Base-by-base conservation (phyloP, 2,888 invertebrate species). In the Druceiella hillmani region DNA sequence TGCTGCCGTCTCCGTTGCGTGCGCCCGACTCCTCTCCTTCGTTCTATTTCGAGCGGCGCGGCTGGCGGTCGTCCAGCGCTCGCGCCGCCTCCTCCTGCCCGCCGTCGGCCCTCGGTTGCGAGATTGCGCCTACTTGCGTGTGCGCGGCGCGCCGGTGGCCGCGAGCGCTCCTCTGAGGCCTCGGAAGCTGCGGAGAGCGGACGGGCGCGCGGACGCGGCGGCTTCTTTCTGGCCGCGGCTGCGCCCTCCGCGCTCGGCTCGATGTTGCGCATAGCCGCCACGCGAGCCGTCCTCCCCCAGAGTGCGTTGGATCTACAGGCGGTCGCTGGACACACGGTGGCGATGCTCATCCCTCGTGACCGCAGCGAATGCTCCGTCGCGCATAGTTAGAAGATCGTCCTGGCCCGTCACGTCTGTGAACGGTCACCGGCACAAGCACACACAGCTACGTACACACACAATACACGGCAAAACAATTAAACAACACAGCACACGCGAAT, bases 31-130 rank as follows among this genome's bases (percentile, higher is more conserved):
- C 59, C 58, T 57, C 60, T 60, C 60, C 54, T 55, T 4, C 15
- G 10, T 65, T 62, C 67, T 69, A 70, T 69, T 68, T 66, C 54
- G 55, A 63, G 57, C 3, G n/a, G n/a, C n/a, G n/a, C n/a, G n/a
- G 62, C 68, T 70, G 70, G 70, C 70, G 56, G 52, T 52, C 64
- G 58, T 69, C 70, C 70, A 70, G 65, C 61, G 55, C 53, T 55
- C 3, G 25, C 25, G 27, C 13, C 4, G 12, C 5, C 11, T 15
- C 10, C 32, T 13, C 20, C 34, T 33, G 36, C 11, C 33, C 28
- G 7, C 31, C 26, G 17, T 22, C n/a, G n/a, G 17, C 12, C 16
- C 11, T 22, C 20, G 9, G 13, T 28, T 9, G 9, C 28, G 13
- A 24, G 11, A 17, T 13, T 12, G 36, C 24, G 11, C 16, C 33